Conservation (phyloP, 2,113 vertebrate species). For the Oenanthe oenanthe region DNA sequence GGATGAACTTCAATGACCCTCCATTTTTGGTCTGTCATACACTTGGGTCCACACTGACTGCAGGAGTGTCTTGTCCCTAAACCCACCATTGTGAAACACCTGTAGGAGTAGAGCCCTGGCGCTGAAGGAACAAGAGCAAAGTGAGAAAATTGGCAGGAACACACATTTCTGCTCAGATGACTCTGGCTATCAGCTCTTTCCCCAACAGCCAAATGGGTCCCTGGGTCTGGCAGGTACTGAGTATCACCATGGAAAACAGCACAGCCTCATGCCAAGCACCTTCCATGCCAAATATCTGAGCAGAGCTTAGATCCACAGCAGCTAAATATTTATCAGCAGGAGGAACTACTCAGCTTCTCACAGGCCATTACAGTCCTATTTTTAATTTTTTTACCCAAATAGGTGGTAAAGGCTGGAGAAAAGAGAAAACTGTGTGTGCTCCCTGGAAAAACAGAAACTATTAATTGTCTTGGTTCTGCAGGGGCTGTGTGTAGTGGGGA, state of each 20-base stretch:
- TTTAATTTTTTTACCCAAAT: background rate
- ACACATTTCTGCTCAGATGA: background rate
- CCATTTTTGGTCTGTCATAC: background rate
- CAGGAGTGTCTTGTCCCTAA: background rate
- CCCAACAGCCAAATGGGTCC: background rate
- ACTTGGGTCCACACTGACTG: background rate
- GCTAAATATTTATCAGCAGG: background rate
- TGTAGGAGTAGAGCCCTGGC: background rate
- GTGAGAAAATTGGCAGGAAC: background rate
- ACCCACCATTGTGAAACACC: background rate
- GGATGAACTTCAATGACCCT: background rate
- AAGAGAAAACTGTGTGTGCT: background rate
- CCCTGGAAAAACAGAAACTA: background rate
- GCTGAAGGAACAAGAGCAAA: background rate
- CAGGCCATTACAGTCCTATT: background rate
- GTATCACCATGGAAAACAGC: background rate
- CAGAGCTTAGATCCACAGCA: background rate
- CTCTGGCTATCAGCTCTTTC: background rate
- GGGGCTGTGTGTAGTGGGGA: fast-evolving
- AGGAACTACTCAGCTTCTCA: background rate
- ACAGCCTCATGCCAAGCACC: background rate
- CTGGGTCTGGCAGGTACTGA: background rate
- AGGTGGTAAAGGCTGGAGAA: background rate
- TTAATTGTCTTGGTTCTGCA: background rate
- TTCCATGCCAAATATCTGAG: background rate